These are phyloP conservation scores for Paramuricea clavata DNA, from an alignment of 92 coral and sea anemone genomes.

Conservation along the genomic window DNA sequence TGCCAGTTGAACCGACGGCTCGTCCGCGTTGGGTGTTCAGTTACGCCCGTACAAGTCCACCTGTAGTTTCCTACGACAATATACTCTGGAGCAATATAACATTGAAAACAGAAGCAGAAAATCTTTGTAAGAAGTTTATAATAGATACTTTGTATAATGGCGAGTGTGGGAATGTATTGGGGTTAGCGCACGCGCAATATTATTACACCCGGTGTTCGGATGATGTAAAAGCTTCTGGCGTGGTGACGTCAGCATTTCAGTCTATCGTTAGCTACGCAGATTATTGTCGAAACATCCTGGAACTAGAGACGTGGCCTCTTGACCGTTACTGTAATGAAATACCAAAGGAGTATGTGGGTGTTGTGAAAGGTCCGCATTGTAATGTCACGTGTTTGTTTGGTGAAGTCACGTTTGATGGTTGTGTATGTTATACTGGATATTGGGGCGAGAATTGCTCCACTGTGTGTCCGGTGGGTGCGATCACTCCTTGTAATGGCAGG, in stretches of 20 bases:
- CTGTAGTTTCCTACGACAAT: slow-evolving; percentile 50
- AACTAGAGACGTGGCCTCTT: slow-evolving; percentile 72
- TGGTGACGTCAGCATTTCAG: slow-evolving; percentile 71
- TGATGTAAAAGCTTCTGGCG: slow-evolving; percentile 74
- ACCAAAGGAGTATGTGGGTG: slow-evolving; percentile 61
- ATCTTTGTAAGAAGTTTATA: slow-evolving; percentile 75
- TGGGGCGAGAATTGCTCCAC: slow-evolving; percentile 86
- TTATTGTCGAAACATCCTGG: slow-evolving; percentile 73
- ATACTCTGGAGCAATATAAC: slow-evolving; percentile 71
- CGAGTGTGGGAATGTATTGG: slow-evolving; percentile 67
- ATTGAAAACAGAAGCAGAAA: slow-evolving; percentile 66
- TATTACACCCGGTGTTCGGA: slow-evolving; percentile 78
- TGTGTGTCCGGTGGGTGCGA: slow-evolving; percentile 96
- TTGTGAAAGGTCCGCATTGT: slow-evolving; percentile 87
- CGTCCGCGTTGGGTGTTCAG: slow-evolving; percentile 94
- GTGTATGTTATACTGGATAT: slow-evolving; percentile 87
- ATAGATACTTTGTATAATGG: slow-evolving; percentile 62
- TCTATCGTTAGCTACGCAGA: slow-evolving; percentile 87
- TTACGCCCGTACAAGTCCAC: slow-evolving; percentile 71
- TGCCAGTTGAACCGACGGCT: slow-evolving; percentile 74
- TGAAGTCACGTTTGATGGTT: slow-evolving; percentile 57
- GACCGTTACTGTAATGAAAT: slow-evolving; percentile 79
- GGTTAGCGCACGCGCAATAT: slow-evolving; percentile 72
- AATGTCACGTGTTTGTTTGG: slow-evolving; percentile 84
- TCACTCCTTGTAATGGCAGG: slow-evolving; percentile 82